phyloP scores from a whole-genome alignment of 2,888 invertebrate genomes.

The Minunthozetes semirufus region DNA sequence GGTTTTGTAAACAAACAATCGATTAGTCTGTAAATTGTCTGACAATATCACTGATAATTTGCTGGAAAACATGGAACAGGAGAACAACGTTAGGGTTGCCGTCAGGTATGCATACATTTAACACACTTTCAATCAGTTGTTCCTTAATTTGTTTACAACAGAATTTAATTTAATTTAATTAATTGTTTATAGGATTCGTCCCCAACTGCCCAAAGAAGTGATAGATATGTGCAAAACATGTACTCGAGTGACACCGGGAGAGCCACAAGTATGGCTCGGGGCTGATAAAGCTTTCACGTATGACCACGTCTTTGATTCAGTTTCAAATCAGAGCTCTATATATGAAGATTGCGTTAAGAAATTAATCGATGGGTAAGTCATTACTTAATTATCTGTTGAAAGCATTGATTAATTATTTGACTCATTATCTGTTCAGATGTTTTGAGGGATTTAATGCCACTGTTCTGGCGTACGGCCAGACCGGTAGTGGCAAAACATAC shows the following conservation, averaged over 20 bases:
- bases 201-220: conserved; percentile 82
- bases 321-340: conserved; percentile 63
- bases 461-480: conserved; percentile 94
- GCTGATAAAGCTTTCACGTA: conserved; percentile 92
- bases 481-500: conserved; percentile 96
- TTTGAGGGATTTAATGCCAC: conserved; percentile 97
- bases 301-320: conserved; percentile 86
- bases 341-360: conserved; percentile 76
- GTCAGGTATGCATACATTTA: conserved; percentile 24
- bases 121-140: not conserved
- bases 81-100: conserved; percentile 35
- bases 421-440: conserved; percentile 54
- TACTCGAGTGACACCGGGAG: conserved; percentile 77
- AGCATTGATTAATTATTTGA: conserved; percentile 34
- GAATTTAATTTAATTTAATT: not conserved
- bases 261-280: conserved; percentile 85
- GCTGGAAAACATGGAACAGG: conserved; percentile 30
- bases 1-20: conserved; percentile 10
- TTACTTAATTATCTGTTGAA: conserved; percentile 28
- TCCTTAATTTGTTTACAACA: conserved; percentile 15
- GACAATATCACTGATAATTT: not conserved
- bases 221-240: conserved; percentile 92
- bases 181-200: conserved; percentile 69
- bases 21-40: not conserved
- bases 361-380: conserved; percentile 68